Evolutionary conservation across 2,797 vertebrate genomes (phyloP).

Genomic region (Clarias platycephalus): DNA sequence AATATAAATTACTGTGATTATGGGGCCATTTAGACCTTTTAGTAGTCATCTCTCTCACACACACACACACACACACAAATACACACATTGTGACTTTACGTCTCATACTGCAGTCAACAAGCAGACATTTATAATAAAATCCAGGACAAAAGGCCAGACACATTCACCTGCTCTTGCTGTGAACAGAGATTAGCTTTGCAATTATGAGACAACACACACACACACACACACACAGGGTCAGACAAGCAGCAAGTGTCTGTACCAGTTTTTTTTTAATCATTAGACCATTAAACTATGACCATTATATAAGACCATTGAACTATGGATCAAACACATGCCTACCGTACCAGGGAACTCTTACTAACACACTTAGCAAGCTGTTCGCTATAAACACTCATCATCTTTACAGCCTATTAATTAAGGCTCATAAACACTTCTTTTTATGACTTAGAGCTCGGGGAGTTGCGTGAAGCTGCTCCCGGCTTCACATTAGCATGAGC

Average conservation of each 20-base stretch:
- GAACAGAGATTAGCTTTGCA: slow-evolving; percentile 40
- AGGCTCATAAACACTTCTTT: slow-evolving; percentile 68
- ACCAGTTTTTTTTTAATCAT: not conserved
- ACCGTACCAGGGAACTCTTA: slow-evolving; percentile 31
- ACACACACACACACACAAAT: not conserved
- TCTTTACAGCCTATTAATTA: slow-evolving; percentile 72
- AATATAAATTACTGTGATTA: not conserved
- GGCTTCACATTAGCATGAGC: slow-evolving; percentile 52
- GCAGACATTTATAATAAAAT: slow-evolving; percentile 44
- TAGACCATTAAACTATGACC: slow-evolving; percentile 16
- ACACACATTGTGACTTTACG: slow-evolving; percentile 25
- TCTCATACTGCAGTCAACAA: slow-evolving; percentile 29
- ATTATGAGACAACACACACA: slow-evolving; percentile 40
- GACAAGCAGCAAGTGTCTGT: slow-evolving; percentile 29
- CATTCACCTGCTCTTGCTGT: slow-evolving; percentile 36
- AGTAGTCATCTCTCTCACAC: not conserved
- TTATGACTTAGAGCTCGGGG: slow-evolving; percentile 54
- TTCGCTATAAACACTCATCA: slow-evolving; percentile 64
- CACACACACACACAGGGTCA: slow-evolving; percentile 28
- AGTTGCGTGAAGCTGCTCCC: slow-evolving; percentile 52
- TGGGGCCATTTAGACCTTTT: not conserved
- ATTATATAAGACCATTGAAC: slow-evolving; percentile 19
- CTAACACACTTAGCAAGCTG: slow-evolving; percentile 54
- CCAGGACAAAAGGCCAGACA: slow-evolving; percentile 41
- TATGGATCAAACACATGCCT: slow-evolving; percentile 28